Evolutionary conservation across 2,113 vertebrate species (phyloP).

Genomic region (Lipophrys pholis): DNA sequence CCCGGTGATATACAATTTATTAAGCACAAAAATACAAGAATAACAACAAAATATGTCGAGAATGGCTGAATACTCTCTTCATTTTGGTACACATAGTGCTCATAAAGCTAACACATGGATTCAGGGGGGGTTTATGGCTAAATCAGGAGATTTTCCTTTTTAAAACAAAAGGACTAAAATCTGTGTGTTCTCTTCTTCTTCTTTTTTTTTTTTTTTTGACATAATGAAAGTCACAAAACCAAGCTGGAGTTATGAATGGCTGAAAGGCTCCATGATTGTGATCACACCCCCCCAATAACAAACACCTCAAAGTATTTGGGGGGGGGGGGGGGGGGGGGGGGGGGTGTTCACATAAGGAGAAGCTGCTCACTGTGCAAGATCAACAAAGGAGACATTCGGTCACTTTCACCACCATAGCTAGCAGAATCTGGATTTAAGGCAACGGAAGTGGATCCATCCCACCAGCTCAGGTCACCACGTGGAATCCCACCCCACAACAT

Average conservation of each 20-base stretch:
- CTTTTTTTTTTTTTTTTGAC: slow-evolving; percentile 37
- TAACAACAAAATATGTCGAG: slow-evolving; percentile 85
- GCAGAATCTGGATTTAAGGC: slow-evolving; percentile 81
- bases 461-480: slow-evolving; percentile 46
- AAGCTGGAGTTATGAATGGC: slow-evolving; percentile 84
- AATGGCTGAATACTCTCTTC: slow-evolving; percentile 88
- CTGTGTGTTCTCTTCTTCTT: slow-evolving; percentile 34
- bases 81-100: slow-evolving; percentile 89
- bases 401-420: slow-evolving; percentile 70
- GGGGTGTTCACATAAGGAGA: slow-evolving; percentile 51
- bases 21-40: slow-evolving; percentile 92
- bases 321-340: slow-evolving; percentile 18
- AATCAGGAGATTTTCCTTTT: slow-evolving; percentile 87
- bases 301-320: slow-evolving; percentile 10
- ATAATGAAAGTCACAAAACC: slow-evolving; percentile 83
- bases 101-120: slow-evolving; percentile 83
- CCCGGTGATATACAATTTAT: slow-evolving; percentile 94
- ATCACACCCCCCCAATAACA: no score
- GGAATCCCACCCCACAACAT: slow-evolving; percentile 40
- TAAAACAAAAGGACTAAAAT: slow-evolving; percentile 93
- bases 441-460: slow-evolving; percentile 70
- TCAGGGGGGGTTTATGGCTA: slow-evolving; percentile 75
- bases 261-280: slow-evolving; percentile 43
- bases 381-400: slow-evolving; percentile 60
- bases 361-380: slow-evolving; percentile 63